These are phyloP conservation scores for Leptopilina boulardi DNA, from an alignment of 1,140 invertebrate species.

Conservation along the genomic window DNA sequence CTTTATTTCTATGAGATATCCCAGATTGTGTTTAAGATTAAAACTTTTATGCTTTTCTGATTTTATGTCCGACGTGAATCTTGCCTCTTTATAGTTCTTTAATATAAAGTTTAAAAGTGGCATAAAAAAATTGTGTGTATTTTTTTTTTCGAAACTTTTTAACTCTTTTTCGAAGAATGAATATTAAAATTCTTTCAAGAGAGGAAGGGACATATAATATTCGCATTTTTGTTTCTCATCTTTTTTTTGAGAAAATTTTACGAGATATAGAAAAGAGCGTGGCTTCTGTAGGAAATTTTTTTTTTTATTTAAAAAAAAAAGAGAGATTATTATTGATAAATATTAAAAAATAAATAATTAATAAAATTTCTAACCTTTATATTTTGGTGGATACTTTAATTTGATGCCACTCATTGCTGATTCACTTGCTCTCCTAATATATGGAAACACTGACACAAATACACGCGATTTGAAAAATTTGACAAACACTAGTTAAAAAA, in stretches of 20 bases:
- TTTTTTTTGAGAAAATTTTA: neutral
- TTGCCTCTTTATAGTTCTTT: slow-evolving; percentile 29
- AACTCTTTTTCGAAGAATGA: slow-evolving; percentile 20
- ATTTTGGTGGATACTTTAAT: too few relatives aligned
- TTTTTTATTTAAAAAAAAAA: too few relatives aligned
- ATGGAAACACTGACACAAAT: too few relatives aligned
- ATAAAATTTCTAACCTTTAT: too few relatives aligned
- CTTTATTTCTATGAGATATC: slow-evolving; percentile 30
- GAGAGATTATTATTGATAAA: too few relatives aligned
- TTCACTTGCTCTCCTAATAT: too few relatives aligned
- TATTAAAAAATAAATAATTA: too few relatives aligned
- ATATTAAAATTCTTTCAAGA: slow-evolving; percentile 25
- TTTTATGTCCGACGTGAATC: slow-evolving; percentile 30
- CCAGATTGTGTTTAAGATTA: slow-evolving; percentile 30
- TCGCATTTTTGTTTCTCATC: neutral
- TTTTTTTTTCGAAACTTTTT: slow-evolving; percentile 23
- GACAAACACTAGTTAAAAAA: too few relatives aligned
- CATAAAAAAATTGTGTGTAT: slow-evolving; percentile 1
- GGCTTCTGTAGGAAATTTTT: too few relatives aligned
- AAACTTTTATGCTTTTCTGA: slow-evolving; percentile 30
- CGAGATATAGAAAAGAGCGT: neutral
- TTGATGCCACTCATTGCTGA: too few relatives aligned
- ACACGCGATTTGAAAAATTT: too few relatives aligned
- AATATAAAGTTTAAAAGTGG: slow-evolving; percentile 29
- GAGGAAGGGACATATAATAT: neutral